Evolutionary conservation across 2,797 vertebrate species (phyloP).

Genomic region (Chelmon rostratus): DNA sequence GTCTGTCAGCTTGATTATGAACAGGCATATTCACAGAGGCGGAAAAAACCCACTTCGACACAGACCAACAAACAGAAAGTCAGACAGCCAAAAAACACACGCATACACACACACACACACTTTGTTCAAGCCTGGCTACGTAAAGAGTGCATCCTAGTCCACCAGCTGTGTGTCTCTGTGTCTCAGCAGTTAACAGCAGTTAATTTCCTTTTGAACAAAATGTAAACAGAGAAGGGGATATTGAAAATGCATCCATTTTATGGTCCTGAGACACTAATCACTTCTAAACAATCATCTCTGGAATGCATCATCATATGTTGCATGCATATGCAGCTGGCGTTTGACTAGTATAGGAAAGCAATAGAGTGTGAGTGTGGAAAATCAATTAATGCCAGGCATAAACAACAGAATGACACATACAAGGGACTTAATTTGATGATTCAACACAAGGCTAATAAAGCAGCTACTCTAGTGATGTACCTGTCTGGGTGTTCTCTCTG

Average conservation of each 20-base stretch:
- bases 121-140: slow-evolving; percentile 14
- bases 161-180: slow-evolving; percentile 3
- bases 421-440: slow-evolving; percentile 44
- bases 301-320: slow-evolving; percentile 22
- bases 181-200: slow-evolving; percentile 10
- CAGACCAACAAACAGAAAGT: slow-evolving; percentile 34
- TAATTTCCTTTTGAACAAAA: slow-evolving; percentile 48
- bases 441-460: slow-evolving; percentile 37
- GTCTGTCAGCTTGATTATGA: slow-evolving; percentile 44
- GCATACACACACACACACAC: slow-evolving; percentile 4
- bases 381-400: slow-evolving; percentile 37
- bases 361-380: slow-evolving; percentile 20
- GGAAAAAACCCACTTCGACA: neutral
- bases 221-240: slow-evolving; percentile 36
- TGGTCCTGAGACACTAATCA: slow-evolving; percentile 4
- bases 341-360: slow-evolving; percentile 36
- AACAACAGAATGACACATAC: slow-evolving; percentile 38
- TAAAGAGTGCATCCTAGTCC: slow-evolving; percentile 15
- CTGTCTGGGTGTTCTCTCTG: slow-evolving; percentile 96
- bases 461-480: slow-evolving; percentile 76
- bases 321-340: slow-evolving; percentile 24
- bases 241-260: slow-evolving; percentile 27
- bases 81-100: slow-evolving; percentile 8
- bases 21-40: slow-evolving; percentile 32
- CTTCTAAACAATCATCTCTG: slow-evolving; percentile 7